Evolutionary conservation across 2,888 invertebrate genomes (phyloP), one percentile per base, ranked within the genome.

Genomic region (Ctena decussata): DNA sequence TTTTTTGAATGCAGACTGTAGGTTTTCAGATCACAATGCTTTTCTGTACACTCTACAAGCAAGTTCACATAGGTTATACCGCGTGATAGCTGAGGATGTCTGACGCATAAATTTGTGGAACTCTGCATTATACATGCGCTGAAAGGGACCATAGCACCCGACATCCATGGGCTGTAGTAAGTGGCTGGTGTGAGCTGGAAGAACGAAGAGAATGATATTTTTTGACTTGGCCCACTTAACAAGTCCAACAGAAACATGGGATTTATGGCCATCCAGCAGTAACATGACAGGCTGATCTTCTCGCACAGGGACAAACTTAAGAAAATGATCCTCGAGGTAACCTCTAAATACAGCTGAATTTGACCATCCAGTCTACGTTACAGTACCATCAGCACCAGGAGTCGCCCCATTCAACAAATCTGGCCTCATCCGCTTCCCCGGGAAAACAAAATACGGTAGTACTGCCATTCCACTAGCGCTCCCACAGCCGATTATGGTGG

Each of bases 401-500:
- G 53, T 70, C 24, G 70, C 71, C 6, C 79, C 76, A n/a, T 69
- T 37, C 39, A 85, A n/a, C 18, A 81, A 53, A 18, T 85, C 71
- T 18, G 15, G 49, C 11, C 41, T 57, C 75, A 77, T 81, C 18
- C 78, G 18, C 39, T 24, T 69, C 18, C 75, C 77, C 6, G 53
- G 72, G 39, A 86, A 86, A 6, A 81, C 81, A 81, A 86, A 84
- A 73, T 60, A 86, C 30, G 82, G 75, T n/a, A 80, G 77, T 11
- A 86, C n/a, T 44, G 71, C 76, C 18, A 41, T n/a, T 11, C 75
- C 80, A 41, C 39, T 35, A 15, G 80, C 83, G 37, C 76, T 80
- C 6, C 82, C 80, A 74, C 71, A 53, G 0, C 77, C 72, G n/a
- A 82, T 60, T 3, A 73, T 21, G 11, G 80, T 85, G 24, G 70